Evolutionary conservation across 23 tunicate genomes (phyloP).

Genomic region (Styela clava): DNA sequence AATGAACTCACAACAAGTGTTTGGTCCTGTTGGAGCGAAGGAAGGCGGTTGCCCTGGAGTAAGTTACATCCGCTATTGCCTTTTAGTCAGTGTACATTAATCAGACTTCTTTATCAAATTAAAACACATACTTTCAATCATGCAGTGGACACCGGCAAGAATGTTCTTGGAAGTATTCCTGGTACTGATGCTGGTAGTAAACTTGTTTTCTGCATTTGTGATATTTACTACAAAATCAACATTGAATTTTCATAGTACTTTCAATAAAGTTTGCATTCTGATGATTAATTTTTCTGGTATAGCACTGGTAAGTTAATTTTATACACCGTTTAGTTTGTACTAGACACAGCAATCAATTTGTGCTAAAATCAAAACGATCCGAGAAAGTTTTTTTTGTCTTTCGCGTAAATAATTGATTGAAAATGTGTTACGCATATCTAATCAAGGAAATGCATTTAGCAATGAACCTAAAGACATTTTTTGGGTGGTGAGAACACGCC

Average conservation of each 20-base stretch:
- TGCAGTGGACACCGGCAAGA: conserved; percentile 15
- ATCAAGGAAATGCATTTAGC: background rate
- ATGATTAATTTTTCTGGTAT: background rate
- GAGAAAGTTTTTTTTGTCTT: background rate
- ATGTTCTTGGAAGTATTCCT: background rate
- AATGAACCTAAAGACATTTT: too few relatives aligned
- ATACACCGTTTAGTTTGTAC: background rate
- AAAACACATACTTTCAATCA: too few relatives aligned
- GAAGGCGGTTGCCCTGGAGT: background rate
- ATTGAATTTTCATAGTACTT: background rate
- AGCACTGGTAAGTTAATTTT: background rate
- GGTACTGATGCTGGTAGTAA: background rate
- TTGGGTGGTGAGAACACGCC: too few relatives aligned
- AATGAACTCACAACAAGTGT: background rate
- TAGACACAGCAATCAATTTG: background rate
- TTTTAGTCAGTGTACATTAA: too few relatives aligned
- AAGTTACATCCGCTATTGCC: too few relatives aligned
- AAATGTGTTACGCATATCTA: background rate
- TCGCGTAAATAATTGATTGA: conserved; percentile 5
- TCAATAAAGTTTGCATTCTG: background rate
- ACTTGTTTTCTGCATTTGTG: background rate
- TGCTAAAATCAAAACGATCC: background rate
- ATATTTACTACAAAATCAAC: background rate
- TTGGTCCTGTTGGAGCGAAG: background rate
- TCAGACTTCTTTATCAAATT: too few relatives aligned